Percentiles rank a stretch among this genome's conserved stretches.
Conservation (phyloP, 2,888 invertebrate genomes). For the Allacma fusca region DNA sequence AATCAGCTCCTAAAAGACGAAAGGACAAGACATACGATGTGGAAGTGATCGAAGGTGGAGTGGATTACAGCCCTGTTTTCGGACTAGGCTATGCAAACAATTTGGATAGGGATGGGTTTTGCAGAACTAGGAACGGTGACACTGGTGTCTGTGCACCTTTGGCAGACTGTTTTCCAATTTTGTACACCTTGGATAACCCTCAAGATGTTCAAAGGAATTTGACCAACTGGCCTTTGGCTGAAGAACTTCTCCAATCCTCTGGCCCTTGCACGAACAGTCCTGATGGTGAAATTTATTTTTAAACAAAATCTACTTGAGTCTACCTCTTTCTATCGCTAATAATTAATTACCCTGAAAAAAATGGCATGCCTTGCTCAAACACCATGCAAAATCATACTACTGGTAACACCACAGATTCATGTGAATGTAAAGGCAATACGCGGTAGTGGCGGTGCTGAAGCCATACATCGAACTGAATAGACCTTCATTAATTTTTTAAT, state of each 20-base stretch:
- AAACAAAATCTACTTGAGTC: too few species aligned
- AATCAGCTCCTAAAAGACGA: neutral
- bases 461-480: neutral
- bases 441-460: too few species aligned
- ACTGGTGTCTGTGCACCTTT: slow-evolving; percentile 54
- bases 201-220: slow-evolving; percentile 30
- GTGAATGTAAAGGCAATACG: too few species aligned
- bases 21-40: neutral
- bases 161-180: slow-evolving; percentile 55
- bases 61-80: neutral
- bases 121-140: slow-evolving; percentile 46
- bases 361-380: too few species aligned
- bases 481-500: neutral
- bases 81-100: neutral
- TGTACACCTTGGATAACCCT: slow-evolving; percentile 49
- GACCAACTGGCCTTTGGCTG: slow-evolving; percentile 46
- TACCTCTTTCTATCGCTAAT: too few species aligned
- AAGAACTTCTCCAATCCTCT: slow-evolving; percentile 46
- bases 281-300: slow-evolving; percentile 23
- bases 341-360: too few species aligned
- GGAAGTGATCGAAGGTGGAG: neutral
- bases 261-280: slow-evolving; percentile 49
- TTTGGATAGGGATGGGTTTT: neutral
- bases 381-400: too few species aligned
- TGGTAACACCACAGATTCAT: too few species aligned